phyloP scores from a whole-genome alignment of 2,888 invertebrate species.

The Emesis castigata region DNA sequence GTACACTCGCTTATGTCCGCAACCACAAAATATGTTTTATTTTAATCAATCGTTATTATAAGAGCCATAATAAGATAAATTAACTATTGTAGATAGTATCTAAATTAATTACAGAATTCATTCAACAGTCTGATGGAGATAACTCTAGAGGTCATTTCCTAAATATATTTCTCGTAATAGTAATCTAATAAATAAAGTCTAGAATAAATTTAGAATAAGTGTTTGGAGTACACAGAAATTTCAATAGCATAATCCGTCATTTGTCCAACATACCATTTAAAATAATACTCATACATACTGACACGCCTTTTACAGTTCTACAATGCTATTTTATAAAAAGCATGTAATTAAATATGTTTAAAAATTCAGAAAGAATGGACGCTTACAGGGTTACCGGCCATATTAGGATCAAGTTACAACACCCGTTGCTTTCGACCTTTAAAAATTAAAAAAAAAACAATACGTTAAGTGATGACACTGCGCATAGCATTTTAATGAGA shows the following conservation, averaged over 20 bases:
- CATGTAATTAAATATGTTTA: background rate
- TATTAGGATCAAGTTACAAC: background rate
- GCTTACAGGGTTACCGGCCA: background rate
- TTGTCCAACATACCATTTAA: background rate
- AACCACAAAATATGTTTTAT: too few species aligned
- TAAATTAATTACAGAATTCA: too few species aligned
- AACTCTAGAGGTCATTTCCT: too few species aligned
- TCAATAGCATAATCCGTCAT: background rate
- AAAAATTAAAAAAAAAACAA: background rate
- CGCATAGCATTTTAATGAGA: background rate
- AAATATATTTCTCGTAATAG: too few species aligned
- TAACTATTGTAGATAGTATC: too few species aligned
- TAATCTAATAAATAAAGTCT: too few species aligned
- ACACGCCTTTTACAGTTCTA: background rate
- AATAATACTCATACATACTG: background rate
- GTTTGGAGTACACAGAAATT: too few species aligned
- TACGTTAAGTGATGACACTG: background rate
- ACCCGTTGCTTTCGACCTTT: background rate
- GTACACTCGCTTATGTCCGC: too few species aligned
- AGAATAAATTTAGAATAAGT: too few species aligned
- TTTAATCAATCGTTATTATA: too few species aligned
- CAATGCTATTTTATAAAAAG: background rate
- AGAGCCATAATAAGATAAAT: too few species aligned
- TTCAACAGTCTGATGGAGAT: too few species aligned
- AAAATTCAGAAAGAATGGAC: background rate